These are phyloP conservation scores for Anguilla rostrata DNA, from an alignment of 2,113 vertebrate genomes.

Conservation along the genomic window DNA sequence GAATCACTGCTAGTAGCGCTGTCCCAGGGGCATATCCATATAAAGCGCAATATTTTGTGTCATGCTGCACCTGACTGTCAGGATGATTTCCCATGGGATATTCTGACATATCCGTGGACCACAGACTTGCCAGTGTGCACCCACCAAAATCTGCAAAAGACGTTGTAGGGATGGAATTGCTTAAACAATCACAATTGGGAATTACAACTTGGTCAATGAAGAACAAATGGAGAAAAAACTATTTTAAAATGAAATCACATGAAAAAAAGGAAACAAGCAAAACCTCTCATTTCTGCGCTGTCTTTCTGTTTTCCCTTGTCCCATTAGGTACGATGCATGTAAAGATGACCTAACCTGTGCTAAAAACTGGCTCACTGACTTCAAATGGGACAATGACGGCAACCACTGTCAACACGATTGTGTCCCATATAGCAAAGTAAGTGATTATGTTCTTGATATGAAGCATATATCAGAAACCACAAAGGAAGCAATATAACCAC, in stretches of 20 bases:
- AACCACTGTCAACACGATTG: constrained; percentile 64
- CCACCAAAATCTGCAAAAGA: background rate
- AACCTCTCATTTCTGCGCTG: no score
- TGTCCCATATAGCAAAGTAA: constrained; percentile 59
- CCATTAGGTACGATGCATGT: constrained; percentile 68
- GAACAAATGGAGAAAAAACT: no score
- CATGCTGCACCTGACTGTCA: background rate
- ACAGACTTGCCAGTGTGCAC: background rate
- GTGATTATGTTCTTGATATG: background rate
- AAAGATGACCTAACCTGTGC: constrained; percentile 60
- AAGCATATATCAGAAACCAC: background rate
- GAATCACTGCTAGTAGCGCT: background rate
- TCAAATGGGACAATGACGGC: constrained; percentile 54
- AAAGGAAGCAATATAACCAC: background rate
- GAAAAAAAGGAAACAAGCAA: no score
- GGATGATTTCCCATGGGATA: background rate
- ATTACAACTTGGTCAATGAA: no score
- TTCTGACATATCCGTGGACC: background rate
- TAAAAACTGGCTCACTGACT: constrained; percentile 63
- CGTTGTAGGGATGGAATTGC: background rate
- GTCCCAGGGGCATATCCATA: background rate
- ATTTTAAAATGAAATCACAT: no score
- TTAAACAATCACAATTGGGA: no score
- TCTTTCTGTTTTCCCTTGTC: constrained; percentile 7
- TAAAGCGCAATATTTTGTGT: background rate